Base-by-base conservation (phyloP, 2,113 vertebrate species). In the Rhea americana region DNA sequence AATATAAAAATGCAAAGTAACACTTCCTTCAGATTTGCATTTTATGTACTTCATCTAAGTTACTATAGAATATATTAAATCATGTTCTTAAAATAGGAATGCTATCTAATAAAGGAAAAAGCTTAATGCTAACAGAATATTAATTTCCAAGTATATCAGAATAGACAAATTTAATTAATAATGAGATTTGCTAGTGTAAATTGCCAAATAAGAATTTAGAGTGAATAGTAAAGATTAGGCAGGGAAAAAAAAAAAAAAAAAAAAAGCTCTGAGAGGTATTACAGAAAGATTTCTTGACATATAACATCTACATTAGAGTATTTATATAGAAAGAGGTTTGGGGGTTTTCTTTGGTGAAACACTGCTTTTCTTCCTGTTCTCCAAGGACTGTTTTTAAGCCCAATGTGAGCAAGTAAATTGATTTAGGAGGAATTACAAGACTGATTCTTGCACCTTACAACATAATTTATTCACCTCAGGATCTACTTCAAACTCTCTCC, bases 401-500 rank as follows among this genome's bases (percentile, higher is more conserved):
- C 66, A 90, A 50, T 70, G 41, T 35, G 13, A 94, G 83, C 28
- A 75, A 58, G 74, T 47, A 17, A 87, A 67, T 90, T 95, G 90
- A 82, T 94, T 89, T 94, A 90, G 58, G 37, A 73, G 84, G 74
- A 74, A 91, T 95, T 96, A 90, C 81, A 87, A 58, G 90, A 59
- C 70, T 91, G 95, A 94, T 74, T 88, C 71, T 93, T 74, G 48
- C 28, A 84, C 89, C 86, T 65, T 82, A 78, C 80, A 84, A 41
- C 81, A 79, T 74, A 93, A 82, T 89, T 85, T 79, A 87, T 95
- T 86, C 66, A 89, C 45, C 82, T 95, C 80, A 73, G 67, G 77
- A 94, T 91, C 72, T 74, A 84, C 37, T 94, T 93, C 76, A 93
- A 87, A 26, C 73, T 88, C 47, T 81, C 30, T 80, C 6, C 81